Conservation (phyloP, 2,797 vertebrate genomes). For the Streptopelia turtur region DNA sequence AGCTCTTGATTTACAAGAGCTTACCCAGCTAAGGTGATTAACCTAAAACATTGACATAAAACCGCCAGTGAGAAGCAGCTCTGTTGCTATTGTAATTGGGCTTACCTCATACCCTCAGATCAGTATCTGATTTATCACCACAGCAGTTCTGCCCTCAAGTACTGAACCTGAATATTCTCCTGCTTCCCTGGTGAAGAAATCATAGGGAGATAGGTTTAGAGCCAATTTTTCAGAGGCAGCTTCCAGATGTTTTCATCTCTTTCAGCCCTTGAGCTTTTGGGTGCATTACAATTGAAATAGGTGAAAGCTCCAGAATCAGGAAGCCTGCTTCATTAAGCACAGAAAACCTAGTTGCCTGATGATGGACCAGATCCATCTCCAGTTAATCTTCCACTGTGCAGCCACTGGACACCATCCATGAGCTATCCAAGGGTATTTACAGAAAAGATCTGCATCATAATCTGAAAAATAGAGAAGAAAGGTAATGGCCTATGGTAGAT, state of each 20-base stretch:
- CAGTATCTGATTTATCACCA: conserved; percentile 63
- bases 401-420: background rate
- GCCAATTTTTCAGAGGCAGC: background rate
- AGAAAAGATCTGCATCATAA: background rate
- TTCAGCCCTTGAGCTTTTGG: background rate
- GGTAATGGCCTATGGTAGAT: background rate
- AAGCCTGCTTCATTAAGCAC: background rate
- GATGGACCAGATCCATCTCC: background rate
- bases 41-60: conserved; percentile 55
- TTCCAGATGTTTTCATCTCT: background rate
- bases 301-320: background rate
- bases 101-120: conserved; percentile 59
- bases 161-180: conserved; percentile 1
- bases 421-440: background rate
- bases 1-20: conserved; percentile 10
- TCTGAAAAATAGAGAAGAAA: background rate
- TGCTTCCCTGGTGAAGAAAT: conserved; percentile 13
- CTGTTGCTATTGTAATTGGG: conserved; percentile 28
- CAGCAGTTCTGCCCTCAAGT: background rate
- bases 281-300: background rate
- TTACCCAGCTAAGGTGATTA: conserved; percentile 58
- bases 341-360: background rate
- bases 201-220: conserved; percentile 3
- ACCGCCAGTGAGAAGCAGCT: conserved; percentile 42
- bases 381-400: background rate